Conservation (phyloP, 1,140 invertebrate genomes). For the Reticulitermes speratus region DNA sequence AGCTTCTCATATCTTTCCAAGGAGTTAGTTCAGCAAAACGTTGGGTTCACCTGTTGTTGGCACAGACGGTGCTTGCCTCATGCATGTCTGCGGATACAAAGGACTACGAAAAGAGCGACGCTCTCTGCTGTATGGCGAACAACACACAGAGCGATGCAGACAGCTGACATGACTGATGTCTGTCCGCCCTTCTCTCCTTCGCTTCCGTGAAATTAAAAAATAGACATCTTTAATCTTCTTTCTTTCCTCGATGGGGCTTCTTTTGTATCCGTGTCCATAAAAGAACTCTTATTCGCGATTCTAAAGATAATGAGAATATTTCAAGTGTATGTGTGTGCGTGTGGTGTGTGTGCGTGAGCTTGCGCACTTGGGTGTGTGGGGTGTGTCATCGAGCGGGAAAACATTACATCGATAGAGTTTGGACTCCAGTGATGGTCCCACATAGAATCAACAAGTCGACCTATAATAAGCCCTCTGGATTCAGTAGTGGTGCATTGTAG, state of each 20-base stretch:
- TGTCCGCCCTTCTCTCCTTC: not conserved
- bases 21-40: too few relatives aligned
- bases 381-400: too few relatives aligned
- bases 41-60: too few relatives aligned
- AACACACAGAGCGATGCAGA: not conserved
- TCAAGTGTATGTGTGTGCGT: not conserved
- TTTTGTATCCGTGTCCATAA: not conserved
- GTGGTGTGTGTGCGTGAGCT: not conserved
- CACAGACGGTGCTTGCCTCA: too few relatives aligned
- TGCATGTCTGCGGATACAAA: too few relatives aligned
- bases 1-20: too few relatives aligned
- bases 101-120: too few relatives aligned
- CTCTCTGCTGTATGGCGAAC: too few relatives aligned
- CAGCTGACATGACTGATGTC: not conserved
- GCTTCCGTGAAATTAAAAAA: not conserved
- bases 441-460: too few relatives aligned
- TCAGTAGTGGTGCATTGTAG: too few relatives aligned
- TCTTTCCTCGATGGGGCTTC: not conserved
- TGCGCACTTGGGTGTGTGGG: not conserved
- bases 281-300: not conserved
- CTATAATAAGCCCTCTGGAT: too few relatives aligned
- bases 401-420: not conserved
- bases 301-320: not conserved
- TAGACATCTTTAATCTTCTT: constrained; percentile 17
- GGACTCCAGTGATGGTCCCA: not conserved